Conservation (phyloP, 1,140 invertebrate genomes). For the Drosophila carrolli region DNA sequence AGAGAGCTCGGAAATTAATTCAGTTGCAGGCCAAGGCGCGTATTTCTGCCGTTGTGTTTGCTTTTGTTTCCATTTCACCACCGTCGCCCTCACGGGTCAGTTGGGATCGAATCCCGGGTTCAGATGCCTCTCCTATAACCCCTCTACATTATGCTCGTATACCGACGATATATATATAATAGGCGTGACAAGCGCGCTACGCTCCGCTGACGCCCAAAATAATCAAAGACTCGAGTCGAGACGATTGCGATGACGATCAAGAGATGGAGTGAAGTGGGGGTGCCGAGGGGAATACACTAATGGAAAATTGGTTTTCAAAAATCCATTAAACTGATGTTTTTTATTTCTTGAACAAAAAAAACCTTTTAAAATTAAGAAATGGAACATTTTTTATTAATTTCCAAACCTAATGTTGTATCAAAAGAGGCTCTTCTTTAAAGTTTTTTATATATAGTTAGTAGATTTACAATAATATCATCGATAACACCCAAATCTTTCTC, state of each 20-base stretch:
- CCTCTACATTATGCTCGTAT: conserved; percentile 27
- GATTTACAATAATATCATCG: too few relatives aligned
- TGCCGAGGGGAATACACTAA: conserved; percentile 7
- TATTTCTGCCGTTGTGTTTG: conserved; percentile 73
- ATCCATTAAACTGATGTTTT: background rate
- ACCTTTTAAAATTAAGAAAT: too few relatives aligned
- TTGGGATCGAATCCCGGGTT: conserved; percentile 68
- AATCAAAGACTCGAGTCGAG: conserved; percentile 72
- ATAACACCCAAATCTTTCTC: too few relatives aligned
- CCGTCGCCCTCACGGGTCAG: conserved; percentile 60
- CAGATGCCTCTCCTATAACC: conserved; percentile 64
- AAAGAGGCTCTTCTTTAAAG: too few relatives aligned
- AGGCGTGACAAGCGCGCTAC: conserved; percentile 82
- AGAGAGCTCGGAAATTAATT: conserved; percentile 69
- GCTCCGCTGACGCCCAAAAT: conserved; percentile 77
- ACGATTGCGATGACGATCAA: conserved; percentile 55
- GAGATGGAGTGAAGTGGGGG: conserved; percentile 42
- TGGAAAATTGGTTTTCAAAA: background rate
- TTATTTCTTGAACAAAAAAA: too few relatives aligned
- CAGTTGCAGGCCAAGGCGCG: conserved; percentile 61
- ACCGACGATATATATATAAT: conserved; percentile 49
- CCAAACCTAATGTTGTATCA: too few relatives aligned
- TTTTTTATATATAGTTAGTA: too few relatives aligned
- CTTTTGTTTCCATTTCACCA: conserved; percentile 75
- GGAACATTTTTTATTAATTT: too few relatives aligned